phyloP scores from a whole-genome alignment of 2,888 invertebrate species.

The Furcula furcula region DNA sequence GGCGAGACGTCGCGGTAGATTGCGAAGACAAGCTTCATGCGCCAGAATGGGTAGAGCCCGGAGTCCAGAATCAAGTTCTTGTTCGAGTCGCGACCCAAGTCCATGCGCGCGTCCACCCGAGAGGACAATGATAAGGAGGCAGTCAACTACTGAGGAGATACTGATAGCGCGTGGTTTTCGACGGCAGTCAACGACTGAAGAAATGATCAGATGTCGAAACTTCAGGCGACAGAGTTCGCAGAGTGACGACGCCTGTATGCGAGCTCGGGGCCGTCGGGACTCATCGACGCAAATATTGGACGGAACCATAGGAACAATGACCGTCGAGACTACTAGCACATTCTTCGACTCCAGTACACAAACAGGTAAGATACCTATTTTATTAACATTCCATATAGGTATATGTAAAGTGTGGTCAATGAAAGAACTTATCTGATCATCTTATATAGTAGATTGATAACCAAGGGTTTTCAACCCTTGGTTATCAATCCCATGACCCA shows the following conservation, averaged over 20 bases:
- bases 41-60: constrained; percentile 82
- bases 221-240: constrained; percentile 95
- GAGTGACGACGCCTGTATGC: constrained; percentile 89
- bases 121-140: constrained; percentile 89
- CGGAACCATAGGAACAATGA: constrained; percentile 95
- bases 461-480: too few relatives aligned
- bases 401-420: neutral
- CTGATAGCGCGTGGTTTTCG: constrained; percentile 94
- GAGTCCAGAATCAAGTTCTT: constrained; percentile 88
- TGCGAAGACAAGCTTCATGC: constrained; percentile 91
- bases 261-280: constrained; percentile 88
- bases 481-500: too few relatives aligned
- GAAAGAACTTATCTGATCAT: too few relatives aligned
- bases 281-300: constrained; percentile 95
- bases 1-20: constrained; percentile 84
- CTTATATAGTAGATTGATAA: too few relatives aligned
- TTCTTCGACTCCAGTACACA: constrained; percentile 96
- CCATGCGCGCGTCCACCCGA: constrained; percentile 85
- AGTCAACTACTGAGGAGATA: constrained; percentile 96
- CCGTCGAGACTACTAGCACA: constrained; percentile 95
- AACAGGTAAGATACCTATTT: constrained; percentile 85
- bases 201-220: constrained; percentile 95
- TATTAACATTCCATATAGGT: neutral
- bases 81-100: constrained; percentile 92
- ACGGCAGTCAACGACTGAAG: constrained; percentile 94